phyloP scores from a whole-genome alignment of 2,888 invertebrate genomes.

The Candidula unifasciata region DNA sequence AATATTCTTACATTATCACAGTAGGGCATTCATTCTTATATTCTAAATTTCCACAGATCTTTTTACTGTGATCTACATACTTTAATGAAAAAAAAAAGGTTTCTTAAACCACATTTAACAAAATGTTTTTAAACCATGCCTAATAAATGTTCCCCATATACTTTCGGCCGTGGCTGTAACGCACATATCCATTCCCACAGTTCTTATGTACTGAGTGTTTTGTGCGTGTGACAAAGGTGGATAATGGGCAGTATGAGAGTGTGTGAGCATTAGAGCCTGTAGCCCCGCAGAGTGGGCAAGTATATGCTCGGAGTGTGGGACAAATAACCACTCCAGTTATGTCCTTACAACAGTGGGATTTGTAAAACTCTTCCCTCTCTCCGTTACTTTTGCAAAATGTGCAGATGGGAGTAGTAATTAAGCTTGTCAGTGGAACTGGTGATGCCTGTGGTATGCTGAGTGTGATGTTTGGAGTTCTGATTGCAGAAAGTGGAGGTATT shows the following conservation, averaged over 20 bases:
- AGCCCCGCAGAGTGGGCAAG: conserved; percentile 85
- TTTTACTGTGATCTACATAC: too few relatives aligned
- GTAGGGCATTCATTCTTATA: too few relatives aligned
- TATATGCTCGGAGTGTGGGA: conserved; percentile 85
- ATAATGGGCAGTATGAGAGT: conserved; percentile 84
- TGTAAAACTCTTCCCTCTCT: conserved; percentile 83
- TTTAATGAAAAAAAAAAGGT: too few relatives aligned
- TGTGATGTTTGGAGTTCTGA: too few relatives aligned
- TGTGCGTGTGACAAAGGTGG: not conserved
- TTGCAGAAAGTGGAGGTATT: too few relatives aligned
- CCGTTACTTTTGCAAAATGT: conserved; percentile 28
- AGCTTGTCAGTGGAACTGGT: too few relatives aligned
- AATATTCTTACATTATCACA: too few relatives aligned
- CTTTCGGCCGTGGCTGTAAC: conserved; percentile 40
- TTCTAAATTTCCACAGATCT: too few relatives aligned
- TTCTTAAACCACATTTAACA: too few relatives aligned
- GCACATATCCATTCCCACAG: conserved; percentile 22
- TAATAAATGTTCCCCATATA: not conserved
- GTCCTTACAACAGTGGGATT: conserved; percentile 83
- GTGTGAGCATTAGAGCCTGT: conserved; percentile 87
- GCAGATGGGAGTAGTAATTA: too few relatives aligned
- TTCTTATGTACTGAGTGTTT: conserved; percentile 23
- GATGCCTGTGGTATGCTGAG: too few relatives aligned
- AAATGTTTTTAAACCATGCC: not conserved
- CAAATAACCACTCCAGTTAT: conserved; percentile 83